Evolutionary conservation across 2,888 invertebrate genomes (phyloP).

Genomic region (Cacoxenus indagator): DNA sequence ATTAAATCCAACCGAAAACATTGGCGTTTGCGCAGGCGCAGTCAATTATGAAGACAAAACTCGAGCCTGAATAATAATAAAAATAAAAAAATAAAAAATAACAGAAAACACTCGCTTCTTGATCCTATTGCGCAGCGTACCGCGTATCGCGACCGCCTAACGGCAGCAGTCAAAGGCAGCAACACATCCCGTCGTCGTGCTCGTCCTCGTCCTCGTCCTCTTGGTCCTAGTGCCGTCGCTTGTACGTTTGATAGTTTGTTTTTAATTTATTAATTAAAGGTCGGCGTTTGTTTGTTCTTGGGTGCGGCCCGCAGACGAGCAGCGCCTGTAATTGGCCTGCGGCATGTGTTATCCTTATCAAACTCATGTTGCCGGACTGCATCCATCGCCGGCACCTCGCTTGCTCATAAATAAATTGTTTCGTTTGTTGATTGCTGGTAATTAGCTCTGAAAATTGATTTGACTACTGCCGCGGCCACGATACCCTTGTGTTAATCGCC

Average conservation of each 20-base stretch:
- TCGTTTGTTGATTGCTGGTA: conserved; percentile 38
- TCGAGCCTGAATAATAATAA: neutral
- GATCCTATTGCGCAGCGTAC: neutral
- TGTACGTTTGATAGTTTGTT: conserved; percentile 46
- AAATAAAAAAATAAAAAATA: neutral
- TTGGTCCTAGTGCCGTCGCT: neutral
- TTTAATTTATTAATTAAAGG: conserved; percentile 70
- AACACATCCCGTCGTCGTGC: neutral
- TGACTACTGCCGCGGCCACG: neutral
- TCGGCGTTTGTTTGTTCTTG: conserved; percentile 52
- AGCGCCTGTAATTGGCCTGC: conserved; percentile 53
- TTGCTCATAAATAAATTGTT: conserved; percentile 38
- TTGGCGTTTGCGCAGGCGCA: neutral
- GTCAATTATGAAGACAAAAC: neutral
- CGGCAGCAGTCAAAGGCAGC: neutral
- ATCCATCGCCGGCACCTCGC: neutral
- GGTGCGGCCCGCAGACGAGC: conserved; percentile 26
- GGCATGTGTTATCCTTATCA: conserved; percentile 63
- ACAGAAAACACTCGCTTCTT: neutral
- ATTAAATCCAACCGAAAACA: neutral
- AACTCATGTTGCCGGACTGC: conserved; percentile 19
- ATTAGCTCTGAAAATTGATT: conserved; percentile 47
- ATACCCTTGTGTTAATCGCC: no score
- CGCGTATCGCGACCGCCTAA: neutral
- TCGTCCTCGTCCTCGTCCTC: neutral